Percentiles rank a stretch among this genome's conserved stretches.
Evolutionary conservation across 2,113 vertebrate species (phyloP).

Genomic region (Lichenostomus cassidix): DNA sequence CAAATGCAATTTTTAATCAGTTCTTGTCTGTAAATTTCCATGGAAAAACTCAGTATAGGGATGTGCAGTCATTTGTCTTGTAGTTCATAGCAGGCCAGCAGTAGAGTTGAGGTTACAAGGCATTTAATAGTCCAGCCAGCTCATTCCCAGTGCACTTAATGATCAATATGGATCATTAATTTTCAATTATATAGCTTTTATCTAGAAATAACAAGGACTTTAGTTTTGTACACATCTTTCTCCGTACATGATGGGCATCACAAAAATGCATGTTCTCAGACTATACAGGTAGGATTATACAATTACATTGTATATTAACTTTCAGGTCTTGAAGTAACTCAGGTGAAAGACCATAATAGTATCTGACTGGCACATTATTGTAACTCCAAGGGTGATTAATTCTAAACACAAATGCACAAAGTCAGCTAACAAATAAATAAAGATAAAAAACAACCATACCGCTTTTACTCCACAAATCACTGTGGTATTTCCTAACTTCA

Average conservation of each 20-base stretch:
- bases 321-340: not conserved
- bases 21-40: not conserved
- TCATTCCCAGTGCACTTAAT: not conserved
- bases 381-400: not conserved
- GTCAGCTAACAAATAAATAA: not conserved
- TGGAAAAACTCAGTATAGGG: not conserved
- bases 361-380: not conserved
- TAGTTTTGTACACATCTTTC: not conserved
- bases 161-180: not conserved
- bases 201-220: not conserved
- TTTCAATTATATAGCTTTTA: not conserved
- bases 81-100: not conserved
- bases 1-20: not conserved
- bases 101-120: not conserved
- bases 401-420: not conserved
- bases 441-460: slow-evolving; percentile 69
- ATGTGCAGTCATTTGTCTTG: not conserved
- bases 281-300: not conserved
- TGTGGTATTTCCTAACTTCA: slow-evolving; percentile 94
- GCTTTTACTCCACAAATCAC: slow-evolving; percentile 95
- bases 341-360: not conserved
- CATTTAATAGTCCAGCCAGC: not conserved
- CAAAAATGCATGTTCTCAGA: not conserved
- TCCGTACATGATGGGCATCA: not conserved
- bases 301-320: not conserved